Evolutionary conservation across 2,797 vertebrate genomes (phyloP), one percentile per base, ranked within the genome.

Genomic region (Salmo trutta): DNA sequence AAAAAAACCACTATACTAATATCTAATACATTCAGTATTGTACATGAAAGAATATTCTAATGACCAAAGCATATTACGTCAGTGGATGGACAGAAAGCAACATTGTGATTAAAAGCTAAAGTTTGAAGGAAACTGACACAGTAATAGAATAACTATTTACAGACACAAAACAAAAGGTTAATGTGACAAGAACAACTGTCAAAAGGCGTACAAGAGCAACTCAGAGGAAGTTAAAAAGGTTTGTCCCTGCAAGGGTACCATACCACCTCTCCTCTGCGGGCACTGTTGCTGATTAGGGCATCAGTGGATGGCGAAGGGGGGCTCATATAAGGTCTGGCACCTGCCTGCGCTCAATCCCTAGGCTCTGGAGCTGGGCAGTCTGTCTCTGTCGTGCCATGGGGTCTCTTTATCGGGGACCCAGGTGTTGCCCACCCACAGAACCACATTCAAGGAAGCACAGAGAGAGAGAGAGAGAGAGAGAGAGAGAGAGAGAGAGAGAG

Each of bases 401-500:
- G 91, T 93, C 52, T 95, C 93, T 83, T 95, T 94, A 78, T 93
- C 93, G 15, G 93, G 59, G 85, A 95, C 92, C 93, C 94, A 95
- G 71, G 82, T 77, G 81, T 95, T 95, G 89, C 91, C 92, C 86
- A 83, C 89, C 94, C 94, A 95, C 66, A 94, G 86, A 83, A 94
- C 54, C 83, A 89, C 77, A 77, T 93, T 95, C 81, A 95, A 74
- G 79, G 94, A 93, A 72, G 94, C 94, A 87, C 94, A 93, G 27
- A 93, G 83, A 4, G 81, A 53, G 3, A 3, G 17, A 83, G 76
- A 83, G 6, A 21, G 10, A 6, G 66, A 59, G 56, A n/a, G 56
- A 21, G 10, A 56, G 54, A 56, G 17, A 56, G 17, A 56, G 3
- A 56, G 29, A 29, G 29, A 29, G 1, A 2, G 29, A 29, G 29